A percentile compares a stretch with the other conserved stretches of the same genome.
Evolutionary conservation across 2,113 vertebrate species (phyloP).

Genomic region (Labrus mixtus): DNA sequence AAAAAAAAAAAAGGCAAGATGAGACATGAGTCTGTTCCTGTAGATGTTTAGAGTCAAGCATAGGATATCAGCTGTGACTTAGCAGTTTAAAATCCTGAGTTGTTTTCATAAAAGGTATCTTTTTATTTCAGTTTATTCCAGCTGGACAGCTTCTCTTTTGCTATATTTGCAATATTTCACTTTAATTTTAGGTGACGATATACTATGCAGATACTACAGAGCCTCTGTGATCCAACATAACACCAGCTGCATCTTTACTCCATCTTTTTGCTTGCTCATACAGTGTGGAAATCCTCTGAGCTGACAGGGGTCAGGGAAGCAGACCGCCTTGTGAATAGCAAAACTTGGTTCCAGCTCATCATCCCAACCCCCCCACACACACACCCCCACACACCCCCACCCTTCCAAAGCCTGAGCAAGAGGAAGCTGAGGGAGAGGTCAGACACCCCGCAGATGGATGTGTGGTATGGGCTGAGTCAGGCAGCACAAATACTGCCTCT

Average conservation of each 20-base stretch:
- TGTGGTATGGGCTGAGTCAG: constrained; percentile 27
- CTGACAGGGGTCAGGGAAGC: constrained; percentile 35
- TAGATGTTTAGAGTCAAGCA: no score
- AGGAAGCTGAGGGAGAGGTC: constrained; percentile 22
- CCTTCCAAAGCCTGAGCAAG: constrained; percentile 24
- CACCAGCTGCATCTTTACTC: not conserved
- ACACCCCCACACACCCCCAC: no score
- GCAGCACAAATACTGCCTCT: constrained; percentile 27
- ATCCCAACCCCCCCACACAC: no score
- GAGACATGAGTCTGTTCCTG: no score
- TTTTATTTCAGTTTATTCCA: not conserved
- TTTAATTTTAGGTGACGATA: not conserved
- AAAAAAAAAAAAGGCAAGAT: no score
- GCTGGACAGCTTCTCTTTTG: no score
- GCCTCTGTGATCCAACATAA: not conserved
- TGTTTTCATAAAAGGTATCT: not conserved
- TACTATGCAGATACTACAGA: not conserved
- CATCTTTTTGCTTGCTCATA: constrained; percentile 18
- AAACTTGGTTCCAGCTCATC: constrained; percentile 7
- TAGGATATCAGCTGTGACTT: no score
- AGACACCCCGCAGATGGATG: constrained; percentile 40
- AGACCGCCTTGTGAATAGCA: constrained; percentile 23
- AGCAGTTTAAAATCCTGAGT: not conserved
- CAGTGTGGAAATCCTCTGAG: constrained; percentile 40
- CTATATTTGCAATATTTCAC: not conserved